Base-by-base conservation (phyloP, 2,113 vertebrate species). In the Chloebia gouldiae region DNA sequence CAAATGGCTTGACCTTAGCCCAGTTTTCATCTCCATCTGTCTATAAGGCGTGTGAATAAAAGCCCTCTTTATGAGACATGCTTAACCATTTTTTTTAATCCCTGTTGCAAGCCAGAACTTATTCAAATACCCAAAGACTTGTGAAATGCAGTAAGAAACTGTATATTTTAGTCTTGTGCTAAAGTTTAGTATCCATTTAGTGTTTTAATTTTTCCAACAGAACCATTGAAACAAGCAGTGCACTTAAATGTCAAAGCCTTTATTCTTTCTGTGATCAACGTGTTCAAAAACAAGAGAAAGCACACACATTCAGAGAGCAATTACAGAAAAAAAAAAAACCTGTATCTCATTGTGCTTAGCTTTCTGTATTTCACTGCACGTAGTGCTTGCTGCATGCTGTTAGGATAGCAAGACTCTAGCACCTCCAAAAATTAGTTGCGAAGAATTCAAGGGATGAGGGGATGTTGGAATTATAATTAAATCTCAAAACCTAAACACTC, bases 1-100 rank as follows among this genome's bases (percentile, higher is more conserved):
- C 92, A 97, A 98, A 98, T 98, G 97, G 97, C 96, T 97, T 98
- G 97, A 98, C 97, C 97, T 98, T 96, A 97, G 95, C 97, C 96
- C 95, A 97, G 93, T 98, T 97, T 98, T 98, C 96, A 96, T 97
- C 97, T 98, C 97, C 96, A 97, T 98, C 97, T 97, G 96, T 97
- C 95, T 97, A 92, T 94, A 44, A 97, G 96, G 93, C 92, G 81
- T 44, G 61, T 95, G 91, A 95, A 92, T 95, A 97, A 97, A 97
- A 96, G 90, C 68, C 63, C 57, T 91, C 90, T 95, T 97, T 95
- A 93, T 56, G 40, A 77, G 75, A 89, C 78, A 87, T 72, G 85
- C 45, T 54, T 86, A n/a, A 75, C 86, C 66, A 71, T 84, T 97
- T 96, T 87, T 79, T 84, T 92, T 69, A 97, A 98, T 90, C 75